These are phyloP conservation scores for Synergus japonicus DNA, from an alignment of 2,888 invertebrate genomes.

Conservation along the genomic window DNA sequence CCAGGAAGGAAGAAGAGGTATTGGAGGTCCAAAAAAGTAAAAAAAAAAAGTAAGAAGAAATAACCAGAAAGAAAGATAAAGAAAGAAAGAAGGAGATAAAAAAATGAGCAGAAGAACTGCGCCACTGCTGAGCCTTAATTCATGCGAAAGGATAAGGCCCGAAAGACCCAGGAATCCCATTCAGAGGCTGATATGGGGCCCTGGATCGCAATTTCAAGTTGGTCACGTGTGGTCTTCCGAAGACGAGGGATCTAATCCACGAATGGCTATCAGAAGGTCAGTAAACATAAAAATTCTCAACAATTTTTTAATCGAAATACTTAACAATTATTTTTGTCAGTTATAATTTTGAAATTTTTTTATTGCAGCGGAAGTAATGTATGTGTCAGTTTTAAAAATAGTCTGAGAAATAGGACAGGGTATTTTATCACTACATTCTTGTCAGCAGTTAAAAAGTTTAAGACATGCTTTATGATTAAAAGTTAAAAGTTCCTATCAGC, in stretches of 20 bases:
- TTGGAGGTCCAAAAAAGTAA: background rate
- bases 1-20: constrained; percentile 24
- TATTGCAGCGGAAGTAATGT: background rate
- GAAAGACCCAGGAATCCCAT: constrained; percentile 72
- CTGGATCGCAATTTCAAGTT: constrained; percentile 67
- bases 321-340: background rate
- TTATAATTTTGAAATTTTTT: background rate
- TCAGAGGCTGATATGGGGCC: constrained; percentile 71
- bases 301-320: background rate
- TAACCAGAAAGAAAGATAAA: constrained; percentile 33
- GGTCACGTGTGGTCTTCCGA: constrained; percentile 60
- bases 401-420: background rate
- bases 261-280: constrained; percentile 72
- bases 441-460: background rate
- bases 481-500: background rate
- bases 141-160: constrained; percentile 73
- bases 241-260: constrained; percentile 71
- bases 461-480: background rate
- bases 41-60: background rate
- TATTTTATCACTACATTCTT: background rate
- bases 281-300: background rate
- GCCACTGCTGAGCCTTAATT: constrained; percentile 63
- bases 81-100: constrained; percentile 38
- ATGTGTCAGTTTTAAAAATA: too few relatives aligned
- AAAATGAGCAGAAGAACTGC: constrained; percentile 65